Conservation (phyloP, 2,888 invertebrate genomes). For the Dexiosoma caninum region DNA sequence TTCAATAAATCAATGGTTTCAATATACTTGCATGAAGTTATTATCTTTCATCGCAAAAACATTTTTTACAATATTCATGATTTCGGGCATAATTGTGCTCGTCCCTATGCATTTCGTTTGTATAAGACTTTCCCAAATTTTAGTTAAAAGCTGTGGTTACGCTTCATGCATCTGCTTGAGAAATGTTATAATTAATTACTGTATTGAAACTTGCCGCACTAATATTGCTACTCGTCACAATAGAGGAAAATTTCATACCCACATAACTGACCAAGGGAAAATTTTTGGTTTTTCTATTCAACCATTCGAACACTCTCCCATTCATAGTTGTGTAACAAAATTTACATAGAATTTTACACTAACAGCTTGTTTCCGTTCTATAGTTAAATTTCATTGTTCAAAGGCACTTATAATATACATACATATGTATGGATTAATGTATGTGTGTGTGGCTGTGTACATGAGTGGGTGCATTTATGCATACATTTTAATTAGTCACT, state of each 20-base stretch:
- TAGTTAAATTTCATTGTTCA: neutral
- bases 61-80: no score
- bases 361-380: constrained; percentile 31
- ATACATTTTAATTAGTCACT: neutral
- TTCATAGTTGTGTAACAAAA: neutral
- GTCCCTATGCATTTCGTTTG: no score
- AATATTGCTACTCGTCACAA: neutral
- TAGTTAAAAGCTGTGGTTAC: constrained; percentile 5
- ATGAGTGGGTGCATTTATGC: no score
- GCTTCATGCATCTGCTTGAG: neutral
- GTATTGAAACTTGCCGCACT: neutral
- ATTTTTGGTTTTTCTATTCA: neutral
- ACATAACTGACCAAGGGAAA: neutral
- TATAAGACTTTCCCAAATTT: no score
- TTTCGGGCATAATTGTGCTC: no score
- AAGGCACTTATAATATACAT: neutral
- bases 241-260: neutral
- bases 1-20: no score
- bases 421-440: neutral
- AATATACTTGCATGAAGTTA: no score
- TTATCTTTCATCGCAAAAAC: no score
- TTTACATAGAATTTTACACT: constrained; percentile 5
- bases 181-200: constrained; percentile 24
- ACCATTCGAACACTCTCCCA: neutral
- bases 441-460: neutral